Percentiles rank a stretch among this genome's conserved stretches.
phyloP scores from a whole-genome alignment of 1,140 invertebrate species.

The Caenorhabditis briggsae region DNA sequence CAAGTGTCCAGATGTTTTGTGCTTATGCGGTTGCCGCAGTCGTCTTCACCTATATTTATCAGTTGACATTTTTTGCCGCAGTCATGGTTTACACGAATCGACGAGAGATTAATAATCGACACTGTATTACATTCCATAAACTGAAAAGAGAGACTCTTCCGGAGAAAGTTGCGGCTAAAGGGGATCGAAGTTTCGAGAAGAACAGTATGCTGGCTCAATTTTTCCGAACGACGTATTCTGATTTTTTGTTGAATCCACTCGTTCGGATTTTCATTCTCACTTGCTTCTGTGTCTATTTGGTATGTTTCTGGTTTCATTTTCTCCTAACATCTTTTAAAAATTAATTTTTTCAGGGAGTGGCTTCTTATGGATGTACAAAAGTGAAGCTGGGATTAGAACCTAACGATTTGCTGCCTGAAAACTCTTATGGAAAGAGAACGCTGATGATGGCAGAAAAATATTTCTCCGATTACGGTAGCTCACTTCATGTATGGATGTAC shows the following conservation, averaged over 20 bases:
- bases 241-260: constrained; percentile 89
- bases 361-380: constrained; percentile 75
- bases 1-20: constrained; percentile 80
- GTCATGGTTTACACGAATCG: constrained; percentile 73
- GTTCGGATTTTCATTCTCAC: constrained; percentile 90
- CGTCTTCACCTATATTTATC: constrained; percentile 79
- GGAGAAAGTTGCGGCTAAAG: constrained; percentile 20
- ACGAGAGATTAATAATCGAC: constrained; percentile 73
- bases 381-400: constrained; percentile 78
- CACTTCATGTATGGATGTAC: constrained; percentile 77
- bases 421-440: constrained; percentile 78
- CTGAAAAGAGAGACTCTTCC: constrained; percentile 60
- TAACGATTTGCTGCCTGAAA: constrained; percentile 77
- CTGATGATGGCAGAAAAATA: constrained; percentile 73
- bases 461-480: constrained; percentile 76
- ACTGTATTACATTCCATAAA: constrained; percentile 76
- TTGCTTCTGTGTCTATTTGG: constrained; percentile 86
- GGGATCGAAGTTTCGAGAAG: constrained; percentile 68
- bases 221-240: constrained; percentile 87
- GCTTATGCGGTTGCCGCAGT: constrained; percentile 78
- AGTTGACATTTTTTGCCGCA: constrained; percentile 79
- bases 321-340: constrained; percentile 66
- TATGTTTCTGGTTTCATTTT: constrained; percentile 81
- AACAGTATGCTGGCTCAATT: constrained; percentile 83
- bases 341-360: constrained; percentile 71